These are phyloP conservation scores for Cyprinodon brontotheroides DNA, from an alignment of 2,113 vertebrate species.

Conservation along the genomic window DNA sequence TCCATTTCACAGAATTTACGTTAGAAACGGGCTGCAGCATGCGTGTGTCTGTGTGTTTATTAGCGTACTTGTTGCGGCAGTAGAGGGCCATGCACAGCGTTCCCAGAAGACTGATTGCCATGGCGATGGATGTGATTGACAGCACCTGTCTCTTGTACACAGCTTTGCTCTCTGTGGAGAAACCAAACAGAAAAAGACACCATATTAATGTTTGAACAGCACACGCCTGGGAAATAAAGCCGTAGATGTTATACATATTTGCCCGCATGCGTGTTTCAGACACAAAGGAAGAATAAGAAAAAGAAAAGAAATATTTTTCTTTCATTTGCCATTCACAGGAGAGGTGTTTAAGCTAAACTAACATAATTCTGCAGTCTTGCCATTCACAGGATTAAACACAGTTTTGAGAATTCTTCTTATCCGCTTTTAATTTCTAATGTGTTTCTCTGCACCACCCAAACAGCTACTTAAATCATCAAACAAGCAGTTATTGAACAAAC, in stretches of 20 bases:
- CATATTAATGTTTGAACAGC: conserved; percentile 48
- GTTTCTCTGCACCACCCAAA: conserved; percentile 31
- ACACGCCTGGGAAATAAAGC: conserved; percentile 15
- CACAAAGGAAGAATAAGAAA: neutral
- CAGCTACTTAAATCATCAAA: conserved; percentile 45
- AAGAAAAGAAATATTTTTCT: neutral
- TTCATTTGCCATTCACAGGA: conserved; percentile 11
- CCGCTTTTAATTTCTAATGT: conserved; percentile 43
- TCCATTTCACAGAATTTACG: neutral
- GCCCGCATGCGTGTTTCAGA: neutral
- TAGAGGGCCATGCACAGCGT: conserved; percentile 94
- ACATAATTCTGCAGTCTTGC: neutral
- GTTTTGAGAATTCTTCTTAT: conserved; percentile 46
- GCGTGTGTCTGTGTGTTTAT: neutral
- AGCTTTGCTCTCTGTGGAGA: conserved; percentile 92
- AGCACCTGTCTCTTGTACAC: conserved; percentile 97
- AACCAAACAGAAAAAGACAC: conserved; percentile 41
- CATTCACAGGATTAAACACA: conserved; percentile 32
- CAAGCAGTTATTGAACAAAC: conserved; percentile 8
- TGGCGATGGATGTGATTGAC: conserved; percentile 94
- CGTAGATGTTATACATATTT: conserved; percentile 15
- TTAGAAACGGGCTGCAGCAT: neutral
- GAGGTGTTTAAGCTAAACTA: conserved; percentile 11
- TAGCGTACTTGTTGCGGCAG: conserved; percentile 92
- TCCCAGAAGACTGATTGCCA: conserved; percentile 94